Conservation (phyloP, 2,113 vertebrate species). For the Charina bottae region DNA sequence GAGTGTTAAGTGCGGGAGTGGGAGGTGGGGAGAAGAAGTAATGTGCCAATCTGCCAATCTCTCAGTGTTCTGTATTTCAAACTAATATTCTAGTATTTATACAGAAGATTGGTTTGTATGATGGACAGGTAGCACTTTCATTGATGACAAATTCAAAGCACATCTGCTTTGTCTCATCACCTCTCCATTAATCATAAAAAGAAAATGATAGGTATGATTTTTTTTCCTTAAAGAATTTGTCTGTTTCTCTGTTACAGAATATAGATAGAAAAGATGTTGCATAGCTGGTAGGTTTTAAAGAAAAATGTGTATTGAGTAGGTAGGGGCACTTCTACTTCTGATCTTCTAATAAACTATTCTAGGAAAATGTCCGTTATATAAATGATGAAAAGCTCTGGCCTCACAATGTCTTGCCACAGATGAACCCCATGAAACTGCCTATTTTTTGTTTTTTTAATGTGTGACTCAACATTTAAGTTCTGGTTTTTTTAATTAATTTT, state of each 20-base stretch:
- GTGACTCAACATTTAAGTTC: conserved; percentile 8
- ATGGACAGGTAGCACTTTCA: conserved; percentile 51
- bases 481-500: background rate
- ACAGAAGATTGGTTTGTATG: conserved; percentile 41
- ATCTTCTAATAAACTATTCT: conserved; percentile 31
- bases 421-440: background rate
- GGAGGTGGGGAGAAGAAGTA: background rate
- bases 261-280: conserved; percentile 19
- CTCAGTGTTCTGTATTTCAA: conserved; percentile 49
- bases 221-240: conserved; percentile 7
- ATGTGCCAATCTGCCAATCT: conserved; percentile 19
- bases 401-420: conserved; percentile 35
- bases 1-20: background rate
- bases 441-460: conserved; percentile 36
- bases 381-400: conserved; percentile 16
- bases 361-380: background rate
- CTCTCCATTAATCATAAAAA: conserved; percentile 43
- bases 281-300: conserved; percentile 27
- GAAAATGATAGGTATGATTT: conserved; percentile 46
- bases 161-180: conserved; percentile 54
- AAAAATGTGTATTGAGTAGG: background rate
- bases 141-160: conserved; percentile 49
- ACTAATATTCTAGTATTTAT: conserved; percentile 58
- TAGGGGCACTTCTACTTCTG: conserved; percentile 24
- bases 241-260: background rate